A percentile compares a stretch with the other conserved stretches of the same genome.
These are phyloP conservation scores for Aporrectodea caliginosa DNA, from an alignment of 1,140 invertebrate species.

Conservation along the genomic window DNA sequence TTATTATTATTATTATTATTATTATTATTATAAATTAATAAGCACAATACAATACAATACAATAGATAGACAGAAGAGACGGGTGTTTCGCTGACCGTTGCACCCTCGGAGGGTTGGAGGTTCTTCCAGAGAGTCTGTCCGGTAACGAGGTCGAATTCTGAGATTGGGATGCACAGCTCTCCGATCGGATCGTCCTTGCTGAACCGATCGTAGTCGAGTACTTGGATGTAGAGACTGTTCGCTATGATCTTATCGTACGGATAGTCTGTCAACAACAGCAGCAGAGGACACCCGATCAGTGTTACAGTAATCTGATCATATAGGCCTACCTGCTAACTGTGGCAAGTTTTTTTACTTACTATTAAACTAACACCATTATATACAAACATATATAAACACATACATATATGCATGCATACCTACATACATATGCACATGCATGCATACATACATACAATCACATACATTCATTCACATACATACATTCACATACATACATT, in stretches of 20 bases:
- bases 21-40: not conserved
- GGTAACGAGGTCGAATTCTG: constrained; percentile 71
- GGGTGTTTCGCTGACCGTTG: constrained; percentile 42
- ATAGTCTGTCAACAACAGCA: too few species aligned
- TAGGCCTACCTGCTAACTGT: too few species aligned
- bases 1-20: not conserved
- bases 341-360: too few species aligned
- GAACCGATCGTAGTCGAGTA: constrained; percentile 92
- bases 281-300: too few species aligned
- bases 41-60: not conserved
- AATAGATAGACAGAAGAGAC: not conserved
- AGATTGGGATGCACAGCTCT: constrained; percentile 86
- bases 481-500: too few species aligned
- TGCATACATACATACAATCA: too few species aligned
- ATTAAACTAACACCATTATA: too few species aligned
- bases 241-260: constrained; percentile 87
- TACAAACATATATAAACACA: too few species aligned
- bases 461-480: too few species aligned
- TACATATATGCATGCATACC: too few species aligned
- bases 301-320: too few species aligned
- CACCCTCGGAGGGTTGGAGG: constrained; percentile 52
- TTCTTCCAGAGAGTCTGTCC: constrained; percentile 46
- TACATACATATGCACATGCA: too few species aligned
- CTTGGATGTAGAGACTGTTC: constrained; percentile 84
- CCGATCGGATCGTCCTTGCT: constrained; percentile 91